These are phyloP conservation scores for Oopsacas minuta DNA, from an alignment of 37 sponge, comb jelly and placozoan genomes.

Conservation along the genomic window DNA sequence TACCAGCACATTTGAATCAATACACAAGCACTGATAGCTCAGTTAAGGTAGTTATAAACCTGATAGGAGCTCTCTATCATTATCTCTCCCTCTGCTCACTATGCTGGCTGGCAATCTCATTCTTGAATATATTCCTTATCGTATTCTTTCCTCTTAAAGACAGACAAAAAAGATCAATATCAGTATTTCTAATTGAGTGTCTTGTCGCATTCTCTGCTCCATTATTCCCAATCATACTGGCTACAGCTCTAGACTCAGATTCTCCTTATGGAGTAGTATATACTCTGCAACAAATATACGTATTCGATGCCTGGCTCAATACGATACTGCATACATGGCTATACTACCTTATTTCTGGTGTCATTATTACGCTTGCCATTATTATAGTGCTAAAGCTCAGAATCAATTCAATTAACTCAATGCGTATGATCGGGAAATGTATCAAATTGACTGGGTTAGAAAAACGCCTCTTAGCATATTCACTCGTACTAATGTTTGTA, in stretches of 20 bases:
- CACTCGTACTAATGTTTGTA: neutral
- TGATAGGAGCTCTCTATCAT: neutral
- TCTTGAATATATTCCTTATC: neutral
- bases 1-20: neutral
- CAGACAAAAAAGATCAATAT: neutral
- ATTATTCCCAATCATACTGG: neutral
- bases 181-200: neutral
- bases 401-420: neutral
- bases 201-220: neutral
- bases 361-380: neutral
- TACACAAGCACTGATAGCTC: neutral
- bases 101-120: neutral
- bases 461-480: neutral
- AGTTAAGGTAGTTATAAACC: neutral
- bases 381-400: neutral
- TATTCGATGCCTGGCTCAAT: neutral
- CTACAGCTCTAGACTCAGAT: neutral
- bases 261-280: constrained; percentile 1
- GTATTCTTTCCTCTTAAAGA: neutral
- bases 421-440: neutral
- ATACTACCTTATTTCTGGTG: neutral
- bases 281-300: neutral
- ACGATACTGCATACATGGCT: neutral
- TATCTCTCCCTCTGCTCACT: neutral
- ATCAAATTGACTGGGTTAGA: neutral